A percentile compares a stretch with the other conserved stretches of the same genome.
phyloP scores from a whole-genome alignment of 2,797 vertebrate species.

The Ambastaia sidthimunki region DNA sequence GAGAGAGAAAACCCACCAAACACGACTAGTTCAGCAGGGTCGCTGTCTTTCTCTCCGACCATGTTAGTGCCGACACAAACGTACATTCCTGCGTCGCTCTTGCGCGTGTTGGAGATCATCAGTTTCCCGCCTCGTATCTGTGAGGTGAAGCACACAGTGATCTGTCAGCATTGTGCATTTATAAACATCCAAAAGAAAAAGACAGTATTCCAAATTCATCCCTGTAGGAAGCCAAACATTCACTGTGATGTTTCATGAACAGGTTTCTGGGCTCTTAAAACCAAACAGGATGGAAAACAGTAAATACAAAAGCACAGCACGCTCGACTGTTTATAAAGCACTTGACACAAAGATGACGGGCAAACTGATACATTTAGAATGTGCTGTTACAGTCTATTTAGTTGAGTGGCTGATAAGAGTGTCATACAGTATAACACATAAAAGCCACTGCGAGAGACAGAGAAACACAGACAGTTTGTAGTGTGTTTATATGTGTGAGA shows the following conservation, averaged over 20 bases:
- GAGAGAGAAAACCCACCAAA: conserved; percentile 82
- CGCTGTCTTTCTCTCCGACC: conserved; percentile 94
- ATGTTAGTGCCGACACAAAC: conserved; percentile 95
- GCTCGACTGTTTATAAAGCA: conserved; percentile 42
- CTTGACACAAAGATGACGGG: conserved; percentile 34
- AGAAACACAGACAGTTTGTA: conserved; percentile 4
- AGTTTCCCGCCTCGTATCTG: conserved; percentile 95
- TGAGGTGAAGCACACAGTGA: conserved; percentile 23
- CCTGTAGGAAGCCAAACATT: background rate
- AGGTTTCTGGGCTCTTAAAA: background rate
- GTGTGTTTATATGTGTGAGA: background rate
- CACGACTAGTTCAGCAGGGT: conserved; percentile 89
- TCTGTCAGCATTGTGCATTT: background rate
- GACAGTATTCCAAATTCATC: conserved; percentile 16
- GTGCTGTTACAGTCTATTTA: conserved; percentile 53
- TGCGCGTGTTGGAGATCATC: conserved; percentile 92
- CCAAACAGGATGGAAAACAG: conserved; percentile 4
- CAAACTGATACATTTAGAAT: conserved; percentile 50
- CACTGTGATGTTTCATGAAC: conserved; percentile 38
- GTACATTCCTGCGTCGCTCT: conserved; percentile 92
- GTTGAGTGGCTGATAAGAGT: conserved; percentile 41
- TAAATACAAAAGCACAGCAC: conserved; percentile 19
- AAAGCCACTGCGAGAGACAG: background rate
- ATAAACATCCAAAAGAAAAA: conserved; percentile 17
- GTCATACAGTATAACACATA: conserved; percentile 10